These are phyloP conservation scores for Noctua comes DNA, from an alignment of 2,888 invertebrate genomes.

Conservation along the genomic window DNA sequence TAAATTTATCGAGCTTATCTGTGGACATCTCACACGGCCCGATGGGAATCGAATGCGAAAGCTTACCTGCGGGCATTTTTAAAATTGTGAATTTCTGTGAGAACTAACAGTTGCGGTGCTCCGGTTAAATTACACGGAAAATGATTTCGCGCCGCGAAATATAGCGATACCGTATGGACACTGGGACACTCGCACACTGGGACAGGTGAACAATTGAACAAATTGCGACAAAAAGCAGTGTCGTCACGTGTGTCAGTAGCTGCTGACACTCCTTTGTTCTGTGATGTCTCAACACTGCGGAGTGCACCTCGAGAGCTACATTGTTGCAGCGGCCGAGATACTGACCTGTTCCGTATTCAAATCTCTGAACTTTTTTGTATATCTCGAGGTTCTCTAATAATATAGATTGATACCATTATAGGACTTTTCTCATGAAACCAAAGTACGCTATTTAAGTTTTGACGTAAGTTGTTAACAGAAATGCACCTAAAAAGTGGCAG, in stretches of 20 bases:
- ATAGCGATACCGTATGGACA: constrained; percentile 66
- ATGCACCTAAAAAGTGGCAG: neutral
- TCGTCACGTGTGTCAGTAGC: constrained; percentile 67
- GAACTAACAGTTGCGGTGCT: constrained; percentile 71
- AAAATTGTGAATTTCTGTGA: constrained; percentile 81
- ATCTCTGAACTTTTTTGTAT: neutral
- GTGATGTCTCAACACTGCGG: constrained; percentile 21
- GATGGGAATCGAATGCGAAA: constrained; percentile 84
- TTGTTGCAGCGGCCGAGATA: neutral
- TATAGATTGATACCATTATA: neutral
- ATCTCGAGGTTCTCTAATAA: neutral
- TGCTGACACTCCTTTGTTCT: constrained; percentile 46
- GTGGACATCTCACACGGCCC: constrained; percentile 80
- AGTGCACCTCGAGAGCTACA: neutral
- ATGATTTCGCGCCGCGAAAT: constrained; percentile 69
- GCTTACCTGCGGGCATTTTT: constrained; percentile 79
- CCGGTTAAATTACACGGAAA: constrained; percentile 69
- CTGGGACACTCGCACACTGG: constrained; percentile 8
- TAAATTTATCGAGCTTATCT: constrained; percentile 89
- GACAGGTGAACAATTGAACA: constrained; percentile 76
- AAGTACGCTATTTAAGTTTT: neutral
- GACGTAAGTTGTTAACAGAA: neutral
- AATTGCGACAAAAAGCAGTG: constrained; percentile 78
- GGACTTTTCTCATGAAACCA: neutral
- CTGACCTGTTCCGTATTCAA: neutral